These are phyloP conservation scores for Strigamia maritima DNA, from an alignment of 2,888 invertebrate genomes.

Conservation along the genomic window DNA sequence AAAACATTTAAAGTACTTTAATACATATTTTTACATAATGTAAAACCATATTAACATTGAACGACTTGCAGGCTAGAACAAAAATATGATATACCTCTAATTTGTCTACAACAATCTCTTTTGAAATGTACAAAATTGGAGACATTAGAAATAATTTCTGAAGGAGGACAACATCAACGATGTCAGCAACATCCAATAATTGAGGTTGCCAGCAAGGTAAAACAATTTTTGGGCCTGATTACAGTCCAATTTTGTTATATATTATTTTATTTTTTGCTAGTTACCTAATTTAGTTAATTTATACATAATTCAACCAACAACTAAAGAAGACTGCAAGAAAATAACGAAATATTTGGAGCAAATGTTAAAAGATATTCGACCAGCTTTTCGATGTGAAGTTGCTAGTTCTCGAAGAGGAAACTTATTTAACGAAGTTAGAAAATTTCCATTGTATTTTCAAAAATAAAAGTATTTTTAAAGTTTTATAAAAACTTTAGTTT, in stretches of 20 bases:
- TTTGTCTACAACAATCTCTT: not conserved
- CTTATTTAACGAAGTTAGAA: not conserved
- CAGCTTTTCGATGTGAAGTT: not conserved
- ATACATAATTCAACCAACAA: not conserved
- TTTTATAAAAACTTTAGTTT: too few relatives aligned
- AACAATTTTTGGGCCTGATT: not conserved
- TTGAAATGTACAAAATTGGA: not conserved
- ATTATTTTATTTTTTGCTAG: not conserved
- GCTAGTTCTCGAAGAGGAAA: not conserved
- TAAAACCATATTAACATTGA: not conserved
- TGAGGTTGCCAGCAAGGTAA: not conserved
- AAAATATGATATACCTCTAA: not conserved
- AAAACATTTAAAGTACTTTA: constrained; percentile 5
- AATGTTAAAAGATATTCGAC: not conserved
- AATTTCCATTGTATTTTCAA: not conserved
- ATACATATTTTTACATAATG: not conserved
- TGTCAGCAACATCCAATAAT: not conserved
- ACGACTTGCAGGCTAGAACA: not conserved
- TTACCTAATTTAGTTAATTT: not conserved
- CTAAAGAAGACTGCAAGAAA: not conserved
- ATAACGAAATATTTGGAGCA: not conserved
- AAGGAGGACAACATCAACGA: not conserved
- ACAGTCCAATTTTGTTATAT: not conserved
- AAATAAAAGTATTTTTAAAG: too few relatives aligned
- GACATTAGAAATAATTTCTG: not conserved